These are phyloP conservation scores for Psylliodes chrysocephalus DNA, from an alignment of 2,888 invertebrate species.

Conservation along the genomic window DNA sequence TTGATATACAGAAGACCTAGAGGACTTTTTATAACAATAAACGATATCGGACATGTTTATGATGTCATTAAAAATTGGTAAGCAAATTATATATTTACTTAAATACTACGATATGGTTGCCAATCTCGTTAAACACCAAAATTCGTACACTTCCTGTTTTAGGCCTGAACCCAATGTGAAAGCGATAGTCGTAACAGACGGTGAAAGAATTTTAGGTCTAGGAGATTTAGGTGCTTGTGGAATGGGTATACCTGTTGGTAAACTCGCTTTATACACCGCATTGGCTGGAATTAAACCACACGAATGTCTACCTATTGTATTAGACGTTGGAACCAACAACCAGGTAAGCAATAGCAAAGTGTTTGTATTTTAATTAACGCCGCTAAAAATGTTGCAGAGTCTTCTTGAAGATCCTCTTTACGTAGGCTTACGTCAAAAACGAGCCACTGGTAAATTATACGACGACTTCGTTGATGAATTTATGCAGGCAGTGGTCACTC, in stretches of 20 bases:
- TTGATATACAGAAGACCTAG: constrained; percentile 93
- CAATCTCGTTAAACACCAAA: too few relatives aligned
- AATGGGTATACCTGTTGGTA: constrained; percentile 99
- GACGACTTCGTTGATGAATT: constrained; percentile 97
- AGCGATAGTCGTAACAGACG: constrained; percentile 94
- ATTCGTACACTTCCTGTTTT: too few relatives aligned
- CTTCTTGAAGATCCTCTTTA: constrained; percentile 93
- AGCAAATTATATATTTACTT: too few relatives aligned
- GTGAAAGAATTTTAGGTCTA: constrained; percentile 95
- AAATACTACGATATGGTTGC: too few relatives aligned
- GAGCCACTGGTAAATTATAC: constrained; percentile 86
- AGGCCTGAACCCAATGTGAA: constrained; percentile 88
- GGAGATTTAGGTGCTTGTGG: constrained; percentile 97
- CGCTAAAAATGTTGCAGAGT: constrained; percentile 68
- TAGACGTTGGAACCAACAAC: constrained; percentile 96
- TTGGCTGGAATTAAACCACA: constrained; percentile 96
- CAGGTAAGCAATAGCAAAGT: constrained; percentile 73
- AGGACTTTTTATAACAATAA: constrained; percentile 95
- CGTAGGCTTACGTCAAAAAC: constrained; percentile 88
- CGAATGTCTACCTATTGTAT: constrained; percentile 91
- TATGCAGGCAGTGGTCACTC: constrained; percentile 90
- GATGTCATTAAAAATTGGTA: constrained; percentile 94
- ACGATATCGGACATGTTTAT: constrained; percentile 92
- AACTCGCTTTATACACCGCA: constrained; percentile 94
- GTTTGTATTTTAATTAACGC: too few relatives aligned